Conservation (phyloP, 1,140 invertebrate species). For the Cherax quadricarinatus region DNA sequence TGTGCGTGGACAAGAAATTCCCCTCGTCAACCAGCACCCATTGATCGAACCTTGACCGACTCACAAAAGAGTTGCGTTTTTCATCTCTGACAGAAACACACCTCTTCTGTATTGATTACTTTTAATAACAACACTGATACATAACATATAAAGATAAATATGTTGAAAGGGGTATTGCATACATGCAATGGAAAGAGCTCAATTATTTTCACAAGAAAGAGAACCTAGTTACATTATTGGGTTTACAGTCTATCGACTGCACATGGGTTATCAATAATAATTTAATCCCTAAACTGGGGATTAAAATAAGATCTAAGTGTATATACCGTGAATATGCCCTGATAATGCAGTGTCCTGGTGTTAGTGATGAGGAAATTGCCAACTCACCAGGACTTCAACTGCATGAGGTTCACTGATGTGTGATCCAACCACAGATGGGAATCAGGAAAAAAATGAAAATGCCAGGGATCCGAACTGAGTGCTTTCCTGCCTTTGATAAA, state of each 20-base stretch:
- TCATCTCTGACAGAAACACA: not conserved
- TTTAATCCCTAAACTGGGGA: too few species aligned
- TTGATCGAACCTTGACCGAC: slow-evolving; percentile 48
- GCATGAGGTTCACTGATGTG: not conserved
- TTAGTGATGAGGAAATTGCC: too few species aligned
- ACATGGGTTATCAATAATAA: too few species aligned
- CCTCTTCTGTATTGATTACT: not conserved
- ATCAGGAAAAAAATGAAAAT: not conserved
- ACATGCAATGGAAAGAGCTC: too few species aligned
- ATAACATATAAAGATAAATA: not conserved
- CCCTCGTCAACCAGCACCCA: slow-evolving; percentile 20
- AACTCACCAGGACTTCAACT: not conserved
- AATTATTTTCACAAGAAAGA: too few species aligned
- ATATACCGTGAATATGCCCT: too few species aligned
- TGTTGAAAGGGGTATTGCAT: too few species aligned
- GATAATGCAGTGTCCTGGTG: too few species aligned
- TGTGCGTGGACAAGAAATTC: slow-evolving; percentile 54
- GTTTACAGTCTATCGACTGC: too few species aligned
- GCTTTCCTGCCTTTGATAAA: not conserved
- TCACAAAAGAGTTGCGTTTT: not conserved
- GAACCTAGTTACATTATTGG: too few species aligned
- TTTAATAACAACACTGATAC: not conserved
- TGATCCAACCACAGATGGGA: not conserved
- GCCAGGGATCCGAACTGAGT: not conserved
- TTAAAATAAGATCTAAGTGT: too few species aligned